Percentiles rank a stretch among this genome's conserved stretches.
These are phyloP conservation scores for Carterocephalus palaemon DNA, from an alignment of 2,888 invertebrate genomes.

Conservation along the genomic window DNA sequence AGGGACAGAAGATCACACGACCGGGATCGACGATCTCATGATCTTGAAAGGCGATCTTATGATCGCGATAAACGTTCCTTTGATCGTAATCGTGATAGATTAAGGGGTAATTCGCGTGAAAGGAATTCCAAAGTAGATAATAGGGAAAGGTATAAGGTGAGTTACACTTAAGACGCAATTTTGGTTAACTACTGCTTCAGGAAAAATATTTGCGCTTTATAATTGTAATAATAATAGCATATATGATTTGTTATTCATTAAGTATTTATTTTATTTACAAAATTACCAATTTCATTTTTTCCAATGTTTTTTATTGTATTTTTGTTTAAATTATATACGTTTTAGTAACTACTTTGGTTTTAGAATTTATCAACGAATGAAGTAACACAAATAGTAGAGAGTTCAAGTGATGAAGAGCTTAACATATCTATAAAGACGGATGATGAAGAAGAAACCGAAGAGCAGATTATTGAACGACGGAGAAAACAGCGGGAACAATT, in stretches of 20 bases:
- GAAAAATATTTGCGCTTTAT: no score
- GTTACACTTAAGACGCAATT: conserved; percentile 26
- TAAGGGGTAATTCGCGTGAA: conserved; percentile 54
- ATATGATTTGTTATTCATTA: no score
- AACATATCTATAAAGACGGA: conserved; percentile 87
- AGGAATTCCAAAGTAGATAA: conserved; percentile 43
- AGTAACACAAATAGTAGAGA: conserved; percentile 84
- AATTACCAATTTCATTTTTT: no score
- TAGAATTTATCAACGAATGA: conserved; percentile 85
- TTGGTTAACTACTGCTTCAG: no score
- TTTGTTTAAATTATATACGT: neutral
- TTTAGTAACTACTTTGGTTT: conserved; percentile 29
- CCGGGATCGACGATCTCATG: conserved; percentile 38
- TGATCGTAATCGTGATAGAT: conserved; percentile 30
- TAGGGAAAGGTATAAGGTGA: conserved; percentile 46
- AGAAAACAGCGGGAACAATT: conserved; percentile 93
- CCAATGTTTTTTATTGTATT: no score
- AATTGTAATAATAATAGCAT: no score
- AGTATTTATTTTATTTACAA: no score
- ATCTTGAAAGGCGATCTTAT: conserved; percentile 7
- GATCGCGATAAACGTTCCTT: conserved; percentile 38
- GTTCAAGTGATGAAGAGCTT: conserved; percentile 84
- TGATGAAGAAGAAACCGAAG: conserved; percentile 94
- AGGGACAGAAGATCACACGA: conserved; percentile 18
- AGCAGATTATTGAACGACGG: conserved; percentile 92